phyloP scores from a whole-genome alignment of 2,888 invertebrate species.

The Pharmacophagus antenor region DNA sequence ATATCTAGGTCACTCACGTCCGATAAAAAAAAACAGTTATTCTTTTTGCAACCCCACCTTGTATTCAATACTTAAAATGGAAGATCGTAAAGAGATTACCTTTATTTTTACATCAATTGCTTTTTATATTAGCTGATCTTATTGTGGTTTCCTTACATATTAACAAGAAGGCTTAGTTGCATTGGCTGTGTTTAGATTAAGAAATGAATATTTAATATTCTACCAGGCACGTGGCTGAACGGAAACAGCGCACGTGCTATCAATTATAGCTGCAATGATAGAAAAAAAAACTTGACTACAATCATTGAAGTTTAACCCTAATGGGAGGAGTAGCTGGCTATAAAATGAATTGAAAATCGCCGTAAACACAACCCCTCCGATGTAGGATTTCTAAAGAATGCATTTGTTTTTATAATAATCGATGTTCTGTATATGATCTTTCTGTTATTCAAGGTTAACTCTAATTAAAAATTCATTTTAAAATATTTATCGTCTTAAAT shows the following conservation, averaged over 20 bases:
- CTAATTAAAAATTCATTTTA: too few species aligned
- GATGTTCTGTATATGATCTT: neutral
- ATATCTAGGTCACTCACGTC: conserved; percentile 28
- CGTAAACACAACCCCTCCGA: conserved; percentile 29
- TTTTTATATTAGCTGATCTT: conserved; percentile 49
- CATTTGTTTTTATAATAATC: conserved; percentile 1
- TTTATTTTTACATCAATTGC: conserved; percentile 57
- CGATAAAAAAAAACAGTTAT: conserved; percentile 32
- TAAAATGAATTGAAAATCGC: conserved; percentile 36
- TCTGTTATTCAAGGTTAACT: neutral
- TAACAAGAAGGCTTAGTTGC: conserved; percentile 39
- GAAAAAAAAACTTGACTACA: conserved; percentile 55
- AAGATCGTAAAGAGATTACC: conserved; percentile 47
- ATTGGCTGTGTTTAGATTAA: conserved; percentile 44
- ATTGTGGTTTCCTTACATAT: conserved; percentile 49
- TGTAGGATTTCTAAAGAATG: neutral
- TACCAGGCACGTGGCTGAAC: conserved; percentile 70
- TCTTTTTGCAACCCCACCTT: conserved; percentile 15
- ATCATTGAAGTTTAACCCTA: conserved; percentile 50
- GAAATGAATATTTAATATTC: conserved; percentile 72
- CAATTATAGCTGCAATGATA: conserved; percentile 68
- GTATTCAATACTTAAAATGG: conserved; percentile 13
- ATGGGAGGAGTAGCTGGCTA: conserved; percentile 51
- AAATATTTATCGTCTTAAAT: too few species aligned
- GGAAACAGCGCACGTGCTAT: conserved; percentile 75